These are phyloP conservation scores for Anguilla japonica DNA, from an alignment of 2,113 vertebrate species.

Conservation along the genomic window DNA sequence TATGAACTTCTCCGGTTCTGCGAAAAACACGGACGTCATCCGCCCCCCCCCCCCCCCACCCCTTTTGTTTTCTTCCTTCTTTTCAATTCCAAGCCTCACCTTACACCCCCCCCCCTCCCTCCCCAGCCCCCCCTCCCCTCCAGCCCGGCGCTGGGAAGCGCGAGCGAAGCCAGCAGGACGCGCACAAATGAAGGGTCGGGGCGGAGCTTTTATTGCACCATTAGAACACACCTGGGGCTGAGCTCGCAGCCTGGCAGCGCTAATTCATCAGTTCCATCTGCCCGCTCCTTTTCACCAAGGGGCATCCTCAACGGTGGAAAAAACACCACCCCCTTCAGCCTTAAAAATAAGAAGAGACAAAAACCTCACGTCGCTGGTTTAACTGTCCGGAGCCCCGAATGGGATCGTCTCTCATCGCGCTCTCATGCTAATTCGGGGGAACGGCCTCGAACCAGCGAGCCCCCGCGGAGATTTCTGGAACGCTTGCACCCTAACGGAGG, in stretches of 20 bases:
- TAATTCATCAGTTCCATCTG: constrained; percentile 14
- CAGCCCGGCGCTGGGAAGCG: neutral
- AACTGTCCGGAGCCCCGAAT: neutral
- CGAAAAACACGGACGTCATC: constrained; percentile 56
- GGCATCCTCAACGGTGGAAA: neutral
- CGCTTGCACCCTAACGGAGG: neutral
- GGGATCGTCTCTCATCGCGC: neutral
- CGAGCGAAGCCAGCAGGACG: constrained; percentile 22
- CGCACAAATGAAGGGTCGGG: constrained; percentile 30
- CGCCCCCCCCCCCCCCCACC: neutral
- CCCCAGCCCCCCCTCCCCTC: constrained; percentile 36
- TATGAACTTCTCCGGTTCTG: constrained; percentile 64
- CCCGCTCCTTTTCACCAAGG: neutral
- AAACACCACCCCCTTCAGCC: neutral
- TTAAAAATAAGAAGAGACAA: too few relatives aligned
- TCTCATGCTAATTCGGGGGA: neutral
- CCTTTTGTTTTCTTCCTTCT: constrained; percentile 9
- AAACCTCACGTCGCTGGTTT: too few relatives aligned
- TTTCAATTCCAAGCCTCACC: constrained; percentile 53
- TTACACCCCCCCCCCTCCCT: constrained; percentile 39
- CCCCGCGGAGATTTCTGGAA: neutral
- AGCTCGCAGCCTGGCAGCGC: constrained; percentile 14
- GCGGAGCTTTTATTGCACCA: constrained; percentile 27
- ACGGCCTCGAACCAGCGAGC: neutral
- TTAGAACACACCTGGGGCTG: constrained; percentile 25